Evolutionary conservation across 92 coral and sea anemone genomes (phyloP), one percentile per base, ranked within the genome.

Genomic region (Parazoanthus darwini): DNA sequence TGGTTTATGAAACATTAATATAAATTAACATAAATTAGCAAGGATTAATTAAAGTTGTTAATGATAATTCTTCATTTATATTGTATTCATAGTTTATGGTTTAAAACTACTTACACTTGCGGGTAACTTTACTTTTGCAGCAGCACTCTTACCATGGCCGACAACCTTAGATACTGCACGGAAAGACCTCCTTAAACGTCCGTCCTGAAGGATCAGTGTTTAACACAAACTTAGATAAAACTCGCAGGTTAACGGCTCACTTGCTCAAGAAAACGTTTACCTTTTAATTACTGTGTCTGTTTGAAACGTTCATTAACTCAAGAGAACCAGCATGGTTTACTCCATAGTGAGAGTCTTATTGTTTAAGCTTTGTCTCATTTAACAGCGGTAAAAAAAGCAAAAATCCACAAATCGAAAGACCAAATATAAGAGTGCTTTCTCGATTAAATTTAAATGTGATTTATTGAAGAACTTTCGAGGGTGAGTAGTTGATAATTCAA

Each of bases 111-210:
- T 84, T 70, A 84, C 87, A 26, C 23, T 71, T 22, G 5, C 26
- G 26, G 87, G 79, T 35, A 84, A 84, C 74, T 65, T 86, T 86
- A 76, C 48, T 75, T 75, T 86, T 75, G 68, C 22, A 29, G 74
- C 38, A 0, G 82, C 74, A n/a, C 25, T 54, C 25, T 76, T 86
- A 39, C 81, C 36, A 43, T 74, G 74, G 72, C 74, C 74, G 74
- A 92, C 92, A 10, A 89, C 98, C 56, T 90, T 92, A n/a, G 96
- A 95, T 43, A 93, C 98, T 15, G 98, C 94, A 46, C 98, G 96
- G 92, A 95, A 95, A 63, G 98, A 95, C 43, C 94, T 88, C 82
- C 98, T 91, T 8, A 95, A 16, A 26, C 79, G 63, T 71, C 88
- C 42, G 63, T 82, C 93, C 93, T 91, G 65, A 35, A 20, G 90